A percentile compares a stretch with the other conserved stretches of the same genome.
These are phyloP conservation scores for Pterobdella sp. DNA, from an alignment of 2,888 invertebrate species.

Conservation along the genomic window DNA sequence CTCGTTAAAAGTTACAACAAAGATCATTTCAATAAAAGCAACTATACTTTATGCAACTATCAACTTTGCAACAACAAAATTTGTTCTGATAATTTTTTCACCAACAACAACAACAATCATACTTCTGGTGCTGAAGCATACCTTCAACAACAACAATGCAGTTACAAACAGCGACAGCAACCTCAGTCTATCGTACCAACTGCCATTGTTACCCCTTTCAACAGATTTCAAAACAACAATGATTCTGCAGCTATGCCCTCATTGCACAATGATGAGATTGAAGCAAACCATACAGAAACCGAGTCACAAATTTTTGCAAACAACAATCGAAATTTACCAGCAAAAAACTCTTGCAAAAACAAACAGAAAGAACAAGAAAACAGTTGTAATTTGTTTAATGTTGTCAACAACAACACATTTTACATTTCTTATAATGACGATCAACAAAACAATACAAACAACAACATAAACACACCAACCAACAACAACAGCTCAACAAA, in stretches of 20 bases:
- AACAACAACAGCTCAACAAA: neutral
- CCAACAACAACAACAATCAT: neutral
- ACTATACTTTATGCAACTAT: neutral
- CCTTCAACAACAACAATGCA: neutral
- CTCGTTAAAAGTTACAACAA: neutral
- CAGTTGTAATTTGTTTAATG: too few relatives aligned
- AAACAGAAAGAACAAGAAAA: too few relatives aligned
- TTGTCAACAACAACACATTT: too few relatives aligned
- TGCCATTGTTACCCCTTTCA: constrained; percentile 27
- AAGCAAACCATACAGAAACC: too few relatives aligned
- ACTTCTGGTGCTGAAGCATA: neutral
- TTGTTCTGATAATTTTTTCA: neutral
- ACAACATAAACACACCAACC: neutral
- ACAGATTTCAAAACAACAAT: neutral
- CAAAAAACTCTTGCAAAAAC: too few relatives aligned
- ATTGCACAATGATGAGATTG: too few relatives aligned
- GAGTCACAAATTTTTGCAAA: too few relatives aligned
- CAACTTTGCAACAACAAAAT: neutral
- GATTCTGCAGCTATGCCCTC: too few relatives aligned
- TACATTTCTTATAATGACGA: too few relatives aligned
- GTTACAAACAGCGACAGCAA: neutral
- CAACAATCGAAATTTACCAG: too few relatives aligned
- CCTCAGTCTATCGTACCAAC: constrained; percentile 18
- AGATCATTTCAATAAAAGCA: neutral
- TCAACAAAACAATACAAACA: too few relatives aligned